Conservation (phyloP, 2,113 vertebrate species). For the Odocoileus virginianus region DNA sequence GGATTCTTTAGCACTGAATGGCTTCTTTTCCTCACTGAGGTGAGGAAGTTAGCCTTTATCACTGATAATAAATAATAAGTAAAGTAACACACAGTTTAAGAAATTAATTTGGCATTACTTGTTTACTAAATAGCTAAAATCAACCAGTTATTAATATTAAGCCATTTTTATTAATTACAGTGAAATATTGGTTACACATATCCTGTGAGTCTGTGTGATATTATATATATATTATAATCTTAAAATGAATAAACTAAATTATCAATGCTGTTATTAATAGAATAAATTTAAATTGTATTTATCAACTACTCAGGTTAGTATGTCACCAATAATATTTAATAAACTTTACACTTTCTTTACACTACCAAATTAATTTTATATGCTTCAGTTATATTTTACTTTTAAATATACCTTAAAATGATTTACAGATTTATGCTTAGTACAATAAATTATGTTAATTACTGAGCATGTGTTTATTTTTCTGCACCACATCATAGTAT, state of each 20-base stretch:
- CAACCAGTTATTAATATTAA: neutral
- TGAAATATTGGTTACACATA: neutral
- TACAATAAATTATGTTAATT: neutral
- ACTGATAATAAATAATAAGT: conserved; percentile 68
- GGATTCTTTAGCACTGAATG: neutral
- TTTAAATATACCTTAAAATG: neutral
- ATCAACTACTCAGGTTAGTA: neutral
- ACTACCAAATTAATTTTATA: neutral
- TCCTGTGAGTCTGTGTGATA: neutral
- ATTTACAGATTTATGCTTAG: neutral
- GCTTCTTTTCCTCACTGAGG: neutral
- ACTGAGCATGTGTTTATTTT: neutral
- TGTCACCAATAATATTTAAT: neutral
- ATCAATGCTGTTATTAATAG: neutral
- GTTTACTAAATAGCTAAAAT: conserved; percentile 71
- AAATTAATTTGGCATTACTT: conserved; percentile 45
- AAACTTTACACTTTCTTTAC: neutral
- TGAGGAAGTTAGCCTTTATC: conserved; percentile 70
- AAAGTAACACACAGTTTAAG: conserved; percentile 60
- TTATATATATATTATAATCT: neutral
- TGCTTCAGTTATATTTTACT: neutral
- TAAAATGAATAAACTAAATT: neutral
- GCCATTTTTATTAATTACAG: neutral
- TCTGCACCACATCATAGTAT: neutral
- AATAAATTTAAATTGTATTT: neutral